phyloP scores from a whole-genome alignment of 2,888 invertebrate genomes.

The Hofmannophila pseudospretella region DNA sequence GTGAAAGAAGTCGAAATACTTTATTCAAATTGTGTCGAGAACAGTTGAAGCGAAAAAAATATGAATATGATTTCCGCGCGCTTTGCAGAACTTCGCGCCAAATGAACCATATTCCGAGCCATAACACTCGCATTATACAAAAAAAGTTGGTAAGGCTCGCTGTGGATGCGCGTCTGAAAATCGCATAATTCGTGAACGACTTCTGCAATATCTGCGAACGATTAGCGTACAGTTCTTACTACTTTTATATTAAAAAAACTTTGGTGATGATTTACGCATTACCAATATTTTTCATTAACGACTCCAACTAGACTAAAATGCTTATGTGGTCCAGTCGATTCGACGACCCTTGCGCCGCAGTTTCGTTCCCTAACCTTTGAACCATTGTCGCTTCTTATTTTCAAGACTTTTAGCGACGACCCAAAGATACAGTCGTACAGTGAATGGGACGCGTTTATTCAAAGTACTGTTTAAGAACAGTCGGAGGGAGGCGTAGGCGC shows the following conservation, averaged over 20 bases:
- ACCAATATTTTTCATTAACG: no score
- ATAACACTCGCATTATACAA: constrained; percentile 74
- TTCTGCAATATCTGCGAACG: no score
- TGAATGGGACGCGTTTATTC: constrained; percentile 54
- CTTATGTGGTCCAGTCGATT: no score
- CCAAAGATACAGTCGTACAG: constrained; percentile 15
- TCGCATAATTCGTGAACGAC: constrained; percentile 2
- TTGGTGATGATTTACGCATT: no score
- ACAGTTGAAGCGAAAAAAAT: constrained; percentile 74
- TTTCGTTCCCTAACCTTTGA: no score
- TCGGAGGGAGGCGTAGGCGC: constrained; percentile 54
- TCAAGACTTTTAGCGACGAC: no score
- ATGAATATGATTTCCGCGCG: constrained; percentile 74
- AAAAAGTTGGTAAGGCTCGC: constrained; percentile 31
- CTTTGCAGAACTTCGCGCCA: constrained; percentile 66
- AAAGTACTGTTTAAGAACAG: constrained; percentile 64
- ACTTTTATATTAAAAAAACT: no score
- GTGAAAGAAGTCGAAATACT: constrained; percentile 30
- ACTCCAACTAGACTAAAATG: no score
- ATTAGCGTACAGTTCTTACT: no score
- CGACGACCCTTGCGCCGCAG: no score
- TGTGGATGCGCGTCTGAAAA: constrained; percentile 16
- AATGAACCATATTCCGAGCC: constrained; percentile 74
- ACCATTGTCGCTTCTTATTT: no score
- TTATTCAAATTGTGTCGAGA: constrained; percentile 68